A percentile compares a stretch with the other conserved stretches of the same genome.
These are phyloP conservation scores for Microtus oregoni DNA, from an alignment of 2,113 vertebrate genomes.

Conservation along the genomic window DNA sequence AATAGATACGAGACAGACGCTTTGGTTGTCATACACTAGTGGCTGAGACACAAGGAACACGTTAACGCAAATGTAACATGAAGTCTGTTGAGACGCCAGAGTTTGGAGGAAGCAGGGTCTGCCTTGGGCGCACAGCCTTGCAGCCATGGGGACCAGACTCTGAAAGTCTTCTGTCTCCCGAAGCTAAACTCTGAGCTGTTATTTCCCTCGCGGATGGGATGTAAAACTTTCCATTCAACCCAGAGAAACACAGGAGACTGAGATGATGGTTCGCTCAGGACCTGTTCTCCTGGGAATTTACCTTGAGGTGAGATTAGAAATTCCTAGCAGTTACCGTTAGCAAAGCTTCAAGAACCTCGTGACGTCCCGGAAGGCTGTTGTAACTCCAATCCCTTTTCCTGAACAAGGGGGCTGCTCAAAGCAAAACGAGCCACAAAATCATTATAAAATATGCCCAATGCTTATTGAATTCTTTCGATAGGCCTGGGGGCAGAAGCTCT, in stretches of 20 bases:
- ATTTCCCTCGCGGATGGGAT: not conserved
- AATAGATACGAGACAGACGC: not conserved
- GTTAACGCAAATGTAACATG: fast-evolving
- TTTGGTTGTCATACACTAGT: not conserved
- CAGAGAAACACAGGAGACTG: not conserved
- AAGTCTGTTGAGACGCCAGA: not conserved
- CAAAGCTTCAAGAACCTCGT: fast-evolving
- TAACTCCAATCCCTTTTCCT: not conserved
- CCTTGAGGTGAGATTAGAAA: not conserved
- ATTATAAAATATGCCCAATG: not conserved
- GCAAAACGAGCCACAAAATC: not conserved
- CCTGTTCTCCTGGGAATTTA: not conserved
- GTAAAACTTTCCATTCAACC: not conserved
- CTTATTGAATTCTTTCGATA: not conserved
- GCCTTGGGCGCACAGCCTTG: not conserved
- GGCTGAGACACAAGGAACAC: not conserved
- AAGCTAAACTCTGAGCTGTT: not conserved
- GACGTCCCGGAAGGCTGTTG: not conserved
- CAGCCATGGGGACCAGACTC: not conserved
- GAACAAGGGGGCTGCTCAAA: not conserved
- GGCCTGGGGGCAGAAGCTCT: not conserved
- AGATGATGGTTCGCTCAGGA: not conserved
- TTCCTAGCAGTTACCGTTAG: not conserved
- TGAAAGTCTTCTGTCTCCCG: not conserved
- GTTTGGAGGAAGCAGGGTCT: not conserved